Conservation (phyloP, 2,888 invertebrate species). For the Biston betularia region DNA sequence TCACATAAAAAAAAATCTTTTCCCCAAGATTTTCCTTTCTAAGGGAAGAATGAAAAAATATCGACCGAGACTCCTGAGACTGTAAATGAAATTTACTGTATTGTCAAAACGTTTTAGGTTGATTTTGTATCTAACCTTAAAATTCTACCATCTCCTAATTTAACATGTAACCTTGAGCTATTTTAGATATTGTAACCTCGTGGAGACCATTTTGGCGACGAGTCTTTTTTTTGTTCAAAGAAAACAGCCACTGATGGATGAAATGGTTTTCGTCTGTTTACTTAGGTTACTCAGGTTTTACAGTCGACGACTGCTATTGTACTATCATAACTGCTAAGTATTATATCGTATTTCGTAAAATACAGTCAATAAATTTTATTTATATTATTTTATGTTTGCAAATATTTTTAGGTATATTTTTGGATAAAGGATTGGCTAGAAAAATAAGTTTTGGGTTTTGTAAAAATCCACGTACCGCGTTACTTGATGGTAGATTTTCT, state of each 20-base stretch:
- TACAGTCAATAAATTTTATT: not conserved
- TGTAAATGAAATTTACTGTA: no score
- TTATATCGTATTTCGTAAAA: not conserved
- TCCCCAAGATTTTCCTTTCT: no score
- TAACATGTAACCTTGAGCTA: constrained; percentile 11
- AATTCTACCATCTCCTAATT: not conserved
- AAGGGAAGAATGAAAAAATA: no score
- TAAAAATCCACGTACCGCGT: no score
- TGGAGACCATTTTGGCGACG: constrained; percentile 7
- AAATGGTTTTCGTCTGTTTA: constrained; percentile 39
- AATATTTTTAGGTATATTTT: no score
- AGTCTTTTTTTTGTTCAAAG: constrained; percentile 6
- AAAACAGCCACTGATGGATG: constrained; percentile 14
- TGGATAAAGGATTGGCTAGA: no score
- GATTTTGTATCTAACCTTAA: constrained; percentile 9
- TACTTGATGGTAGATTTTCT: no score
- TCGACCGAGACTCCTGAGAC: no score
- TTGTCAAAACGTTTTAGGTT: not conserved
- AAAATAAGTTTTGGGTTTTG: no score
- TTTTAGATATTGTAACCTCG: constrained; percentile 11
- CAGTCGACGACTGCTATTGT: constrained; percentile 6
- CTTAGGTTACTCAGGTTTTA: constrained; percentile 16
- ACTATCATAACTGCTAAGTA: not conserved
- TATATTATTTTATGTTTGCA: not conserved
- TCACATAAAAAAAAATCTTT: no score